phyloP scores from a whole-genome alignment of 2,797 vertebrate genomes.

The Melanotaenia trifasciata region DNA sequence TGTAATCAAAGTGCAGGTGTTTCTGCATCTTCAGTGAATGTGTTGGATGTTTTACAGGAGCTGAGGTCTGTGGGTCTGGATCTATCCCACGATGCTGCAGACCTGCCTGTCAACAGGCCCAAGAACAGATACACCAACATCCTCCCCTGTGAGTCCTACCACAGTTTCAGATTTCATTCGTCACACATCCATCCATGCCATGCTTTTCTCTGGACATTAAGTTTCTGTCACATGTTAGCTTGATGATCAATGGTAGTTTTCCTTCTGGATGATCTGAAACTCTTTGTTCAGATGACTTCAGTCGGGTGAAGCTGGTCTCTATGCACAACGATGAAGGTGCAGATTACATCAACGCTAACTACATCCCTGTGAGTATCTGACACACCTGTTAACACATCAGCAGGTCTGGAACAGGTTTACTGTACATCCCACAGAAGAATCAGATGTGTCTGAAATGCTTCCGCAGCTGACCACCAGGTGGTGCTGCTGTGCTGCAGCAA shows the following conservation, averaged over 20 bases:
- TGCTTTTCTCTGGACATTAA: not conserved
- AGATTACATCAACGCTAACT: conserved; percentile 98
- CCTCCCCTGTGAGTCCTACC: conserved; percentile 89
- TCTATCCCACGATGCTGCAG: conserved; percentile 92
- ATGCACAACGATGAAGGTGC: conserved; percentile 93
- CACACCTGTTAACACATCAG: too few relatives aligned
- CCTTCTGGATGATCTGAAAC: not conserved
- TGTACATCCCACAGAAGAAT: too few relatives aligned
- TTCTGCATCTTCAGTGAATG: not conserved
- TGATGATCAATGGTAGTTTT: not conserved
- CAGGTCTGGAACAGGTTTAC: too few relatives aligned
- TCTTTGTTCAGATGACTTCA: conserved; percentile 90
- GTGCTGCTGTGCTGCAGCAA: too few relatives aligned
- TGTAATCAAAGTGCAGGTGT: too few relatives aligned
- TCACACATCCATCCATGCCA: too few relatives aligned
- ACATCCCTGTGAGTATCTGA: conserved; percentile 89
- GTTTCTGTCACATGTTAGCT: too few relatives aligned
- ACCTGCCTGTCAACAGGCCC: conserved; percentile 93
- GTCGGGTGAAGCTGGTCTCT: conserved; percentile 91
- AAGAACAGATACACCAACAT: conserved; percentile 99
- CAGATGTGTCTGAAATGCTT: too few relatives aligned
- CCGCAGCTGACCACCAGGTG: too few relatives aligned
- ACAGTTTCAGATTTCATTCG: too few relatives aligned
- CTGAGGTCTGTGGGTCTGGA: conserved; percentile 94
- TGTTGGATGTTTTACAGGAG: conserved; percentile 79